Conservation (phyloP, 2,113 vertebrate genomes). For the Xenus cinereus region DNA sequence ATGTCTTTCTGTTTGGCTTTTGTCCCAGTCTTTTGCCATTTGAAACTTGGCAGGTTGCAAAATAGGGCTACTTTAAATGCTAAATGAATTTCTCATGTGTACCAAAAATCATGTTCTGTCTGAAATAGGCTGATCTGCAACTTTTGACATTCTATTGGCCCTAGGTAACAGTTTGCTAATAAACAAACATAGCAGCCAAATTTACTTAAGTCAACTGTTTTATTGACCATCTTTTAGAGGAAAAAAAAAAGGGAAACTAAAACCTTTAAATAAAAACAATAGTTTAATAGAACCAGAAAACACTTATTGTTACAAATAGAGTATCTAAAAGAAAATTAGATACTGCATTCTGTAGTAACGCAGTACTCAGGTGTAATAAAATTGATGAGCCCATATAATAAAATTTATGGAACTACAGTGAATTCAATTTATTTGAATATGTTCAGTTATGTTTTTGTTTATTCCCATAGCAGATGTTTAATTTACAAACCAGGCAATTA, state of each 20-base stretch:
- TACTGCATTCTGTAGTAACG: neutral
- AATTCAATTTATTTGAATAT: constrained; percentile 84
- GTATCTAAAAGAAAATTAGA: constrained; percentile 43
- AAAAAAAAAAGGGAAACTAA: neutral
- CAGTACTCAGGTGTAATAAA: constrained; percentile 74
- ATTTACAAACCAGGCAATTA: constrained; percentile 84
- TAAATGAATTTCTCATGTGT: neutral
- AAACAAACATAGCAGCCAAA: neutral
- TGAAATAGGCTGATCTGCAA: neutral
- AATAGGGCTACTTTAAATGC: neutral
- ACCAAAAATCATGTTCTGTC: neutral
- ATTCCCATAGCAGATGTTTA: constrained; percentile 86
- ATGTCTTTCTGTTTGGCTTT: neutral
- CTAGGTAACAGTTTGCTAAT: neutral
- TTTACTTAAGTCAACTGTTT: neutral
- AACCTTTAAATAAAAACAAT: neutral
- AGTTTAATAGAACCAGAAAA: constrained; percentile 40
- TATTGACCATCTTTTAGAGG: neutral
- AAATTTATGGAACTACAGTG: constrained; percentile 78
- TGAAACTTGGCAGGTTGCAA: neutral
- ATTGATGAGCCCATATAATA: constrained; percentile 74
- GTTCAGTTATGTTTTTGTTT: constrained; percentile 83
- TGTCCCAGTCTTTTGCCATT: neutral
- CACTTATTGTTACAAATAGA: constrained; percentile 55
- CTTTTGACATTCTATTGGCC: neutral